These are phyloP conservation scores for Thunnus maccoyii DNA, from an alignment of 2,113 vertebrate genomes.

Conservation along the genomic window DNA sequence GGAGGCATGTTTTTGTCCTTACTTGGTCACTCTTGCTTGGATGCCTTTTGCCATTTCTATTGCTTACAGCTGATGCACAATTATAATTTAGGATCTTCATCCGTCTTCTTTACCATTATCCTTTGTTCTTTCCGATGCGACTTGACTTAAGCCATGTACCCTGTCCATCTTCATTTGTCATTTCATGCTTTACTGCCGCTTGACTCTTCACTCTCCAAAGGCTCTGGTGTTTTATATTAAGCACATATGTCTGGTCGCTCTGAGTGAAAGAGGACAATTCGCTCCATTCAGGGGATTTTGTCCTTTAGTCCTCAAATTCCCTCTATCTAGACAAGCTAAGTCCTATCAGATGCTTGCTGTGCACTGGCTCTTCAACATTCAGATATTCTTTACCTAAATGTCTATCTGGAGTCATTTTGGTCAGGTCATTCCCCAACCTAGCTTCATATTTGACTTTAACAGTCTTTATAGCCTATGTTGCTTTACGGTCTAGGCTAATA, in stretches of 20 bases:
- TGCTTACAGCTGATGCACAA: slow-evolving; percentile 34
- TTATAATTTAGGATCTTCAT: slow-evolving; percentile 55
- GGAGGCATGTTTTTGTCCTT: slow-evolving; percentile 8
- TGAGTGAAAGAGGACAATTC: slow-evolving; percentile 44
- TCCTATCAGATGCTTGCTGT: slow-evolving; percentile 36
- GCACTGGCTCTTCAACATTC: slow-evolving; percentile 42
- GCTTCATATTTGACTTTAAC: slow-evolving; percentile 49
- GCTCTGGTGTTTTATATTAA: slow-evolving; percentile 67
- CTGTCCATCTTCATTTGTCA: slow-evolving; percentile 71
- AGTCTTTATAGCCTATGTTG: slow-evolving; percentile 69
- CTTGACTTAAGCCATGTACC: slow-evolving; percentile 57
- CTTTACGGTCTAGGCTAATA: slow-evolving; percentile 77
- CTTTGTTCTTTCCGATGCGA: slow-evolving; percentile 63
- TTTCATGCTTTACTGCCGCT: slow-evolving; percentile 53
- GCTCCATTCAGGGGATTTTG: slow-evolving; percentile 57
- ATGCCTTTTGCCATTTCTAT: slow-evolving; percentile 26
- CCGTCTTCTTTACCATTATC: slow-evolving; percentile 49
- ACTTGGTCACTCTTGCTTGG: slow-evolving; percentile 44
- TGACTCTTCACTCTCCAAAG: slow-evolving; percentile 53
- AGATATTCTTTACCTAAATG: slow-evolving; percentile 32
- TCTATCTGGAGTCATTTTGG: slow-evolving; percentile 61
- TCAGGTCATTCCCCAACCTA: slow-evolving; percentile 33
- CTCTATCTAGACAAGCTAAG: slow-evolving; percentile 38
- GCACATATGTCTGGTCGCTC: slow-evolving; percentile 49
- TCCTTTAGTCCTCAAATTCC: slow-evolving; percentile 35